Conservation (phyloP, 2,113 vertebrate species). For the Chionis minor region DNA sequence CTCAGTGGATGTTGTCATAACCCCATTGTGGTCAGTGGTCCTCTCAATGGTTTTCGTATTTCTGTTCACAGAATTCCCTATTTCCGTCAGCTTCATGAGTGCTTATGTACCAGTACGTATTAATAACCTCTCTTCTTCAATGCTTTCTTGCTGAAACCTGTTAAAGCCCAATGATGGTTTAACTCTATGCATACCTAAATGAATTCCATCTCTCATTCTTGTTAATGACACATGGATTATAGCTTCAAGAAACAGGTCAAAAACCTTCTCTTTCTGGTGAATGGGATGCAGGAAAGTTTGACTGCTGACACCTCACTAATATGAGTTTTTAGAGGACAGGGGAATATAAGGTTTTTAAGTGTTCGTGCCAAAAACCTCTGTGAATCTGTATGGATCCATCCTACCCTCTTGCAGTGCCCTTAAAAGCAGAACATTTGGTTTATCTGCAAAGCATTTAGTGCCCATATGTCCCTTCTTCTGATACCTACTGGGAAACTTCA, state of each 20-base stretch:
- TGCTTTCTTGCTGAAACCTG: neutral
- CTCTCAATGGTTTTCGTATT: neutral
- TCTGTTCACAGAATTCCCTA: neutral
- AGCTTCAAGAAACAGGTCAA: neutral
- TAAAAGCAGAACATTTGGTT: neutral
- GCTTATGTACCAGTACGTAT: neutral
- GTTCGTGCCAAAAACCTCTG: neutral
- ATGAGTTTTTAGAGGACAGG: neutral
- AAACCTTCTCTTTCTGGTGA: neutral
- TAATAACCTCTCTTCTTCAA: neutral
- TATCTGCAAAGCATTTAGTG: neutral
- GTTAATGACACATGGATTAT: neutral
- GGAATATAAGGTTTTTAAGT: neutral
- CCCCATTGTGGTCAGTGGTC: conserved; percentile 5
- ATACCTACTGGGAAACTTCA: neutral
- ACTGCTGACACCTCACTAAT: neutral
- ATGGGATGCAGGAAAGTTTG: neutral
- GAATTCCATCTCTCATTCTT: neutral
- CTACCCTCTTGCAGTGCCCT: neutral
- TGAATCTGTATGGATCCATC: neutral
- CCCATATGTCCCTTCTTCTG: neutral
- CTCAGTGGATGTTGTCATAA: neutral
- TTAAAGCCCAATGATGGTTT: neutral
- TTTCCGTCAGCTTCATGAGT: neutral
- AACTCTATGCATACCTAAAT: neutral